Percentiles rank a stretch among this genome's conserved stretches.
These are phyloP conservation scores for Chymomyza procnemis DNA, from an alignment of 2,888 invertebrate species.

Conservation along the genomic window DNA sequence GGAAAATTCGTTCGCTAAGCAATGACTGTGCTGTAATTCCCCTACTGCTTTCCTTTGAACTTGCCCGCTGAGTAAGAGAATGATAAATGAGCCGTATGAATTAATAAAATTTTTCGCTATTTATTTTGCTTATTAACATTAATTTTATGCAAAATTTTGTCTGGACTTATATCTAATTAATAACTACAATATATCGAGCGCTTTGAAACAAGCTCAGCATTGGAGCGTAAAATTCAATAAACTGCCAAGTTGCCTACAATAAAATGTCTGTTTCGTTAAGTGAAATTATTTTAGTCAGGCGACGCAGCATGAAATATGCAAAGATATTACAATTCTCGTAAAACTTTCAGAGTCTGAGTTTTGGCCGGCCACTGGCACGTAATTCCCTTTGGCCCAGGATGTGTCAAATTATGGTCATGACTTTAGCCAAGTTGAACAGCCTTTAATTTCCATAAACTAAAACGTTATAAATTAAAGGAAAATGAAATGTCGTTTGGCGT, in stretches of 20 bases:
- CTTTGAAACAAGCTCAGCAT: background rate
- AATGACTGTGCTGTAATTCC: background rate
- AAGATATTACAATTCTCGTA: background rate
- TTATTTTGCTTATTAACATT: background rate
- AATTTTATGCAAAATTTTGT: background rate
- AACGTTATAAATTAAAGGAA: constrained; percentile 42
- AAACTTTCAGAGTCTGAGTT: background rate
- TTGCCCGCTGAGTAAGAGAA: background rate
- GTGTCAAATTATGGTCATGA: constrained; percentile 28
- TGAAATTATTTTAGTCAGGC: background rate
- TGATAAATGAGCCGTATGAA: background rate
- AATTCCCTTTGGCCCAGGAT: constrained; percentile 30
- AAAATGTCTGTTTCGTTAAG: background rate
- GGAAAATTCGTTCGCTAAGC: too few species aligned
- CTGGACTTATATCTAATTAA: background rate
- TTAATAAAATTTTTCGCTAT: background rate
- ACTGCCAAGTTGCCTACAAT: background rate
- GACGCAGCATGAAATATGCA: background rate
- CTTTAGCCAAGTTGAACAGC: constrained; percentile 18
- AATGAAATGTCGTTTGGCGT: constrained; percentile 50
- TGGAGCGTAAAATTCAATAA: background rate
- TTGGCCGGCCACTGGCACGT: background rate
- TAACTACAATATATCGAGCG: background rate
- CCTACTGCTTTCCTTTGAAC: background rate
- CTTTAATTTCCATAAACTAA: constrained; percentile 58